Evolutionary conservation across 2,113 vertebrate species (phyloP), one percentile per base, ranked within the genome.

Genomic region (Patagioenas fasciata): DNA sequence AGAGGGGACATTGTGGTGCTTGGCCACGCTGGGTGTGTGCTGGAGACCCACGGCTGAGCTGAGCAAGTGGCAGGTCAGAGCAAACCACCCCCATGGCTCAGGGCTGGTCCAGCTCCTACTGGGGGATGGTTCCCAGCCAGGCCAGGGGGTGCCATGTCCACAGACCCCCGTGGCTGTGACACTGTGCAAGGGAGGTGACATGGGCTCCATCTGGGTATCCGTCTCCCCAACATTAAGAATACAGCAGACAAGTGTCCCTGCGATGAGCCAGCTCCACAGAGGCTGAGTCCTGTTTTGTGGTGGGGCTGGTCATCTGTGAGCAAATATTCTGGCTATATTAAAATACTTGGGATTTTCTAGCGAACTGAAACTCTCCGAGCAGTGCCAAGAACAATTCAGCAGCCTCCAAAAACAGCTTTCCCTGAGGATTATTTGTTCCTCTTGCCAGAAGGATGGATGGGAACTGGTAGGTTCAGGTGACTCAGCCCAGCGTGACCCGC

Each of bases 351-450:
- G 94, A 85, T 97, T 96, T 96, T 95, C 95, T 50, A 51, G 74
- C 1, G 15, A 75, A 51, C 92, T 34, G 12, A 80, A 88, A 70
- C 91, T 50, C 66, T 54, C 85, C 7, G 2, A 75, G 57, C 88
- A 3, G 77, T 79, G 96, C 96, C 96, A 94, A 96, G 86, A 95
- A 91, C 81, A 96, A 95, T 96, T 82, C 91, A 69, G 86, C 91
- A 75, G 91, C 83, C 88, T 96, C 95, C 96, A 96, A 92, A 93
- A 93, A 0, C 89, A 95, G 89, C 96, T 95, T 92, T 96, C 81
- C 92, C 73, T 29, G 42, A 85, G 89, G 96, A 92, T 84, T 87
- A 13, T 88, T 92, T 61, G 80, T 77, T 88, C 78, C 78, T 66
- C 6, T 32, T 92, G 91, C 91, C 95, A 93, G 62, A 21, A 72